A percentile compares a stretch with the other conserved stretches of the same genome.
phyloP scores from a whole-genome alignment of 1,140 invertebrate species.

The Drosophila pallidifrons region DNA sequence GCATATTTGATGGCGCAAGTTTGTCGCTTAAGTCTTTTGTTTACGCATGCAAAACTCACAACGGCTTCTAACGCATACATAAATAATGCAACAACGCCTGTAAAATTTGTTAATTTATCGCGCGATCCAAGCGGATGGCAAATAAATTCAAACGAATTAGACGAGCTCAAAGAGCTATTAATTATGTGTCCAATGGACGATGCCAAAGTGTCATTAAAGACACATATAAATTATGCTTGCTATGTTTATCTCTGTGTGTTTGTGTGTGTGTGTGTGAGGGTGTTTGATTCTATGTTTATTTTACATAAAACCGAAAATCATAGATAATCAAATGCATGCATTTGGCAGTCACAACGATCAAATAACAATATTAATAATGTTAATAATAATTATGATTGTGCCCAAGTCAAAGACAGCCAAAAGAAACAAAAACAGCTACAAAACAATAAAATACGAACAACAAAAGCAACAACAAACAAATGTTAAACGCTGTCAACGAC shows the following conservation, averaged over 20 bases:
- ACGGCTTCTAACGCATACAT: constrained; percentile 44
- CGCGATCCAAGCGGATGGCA: constrained; percentile 30
- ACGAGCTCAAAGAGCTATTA: constrained; percentile 45
- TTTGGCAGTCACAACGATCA: constrained; percentile 9
- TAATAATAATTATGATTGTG: constrained; percentile 55
- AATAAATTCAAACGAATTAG: constrained; percentile 52
- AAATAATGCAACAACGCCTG: constrained; percentile 50
- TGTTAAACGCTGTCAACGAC: constrained; percentile 68
- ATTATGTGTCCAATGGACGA: constrained; percentile 34
- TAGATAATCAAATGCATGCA: constrained; percentile 38
- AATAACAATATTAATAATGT: constrained; percentile 46
- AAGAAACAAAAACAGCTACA: constrained; percentile 17
- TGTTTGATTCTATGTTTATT: neutral
- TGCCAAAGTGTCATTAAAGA: constrained; percentile 36
- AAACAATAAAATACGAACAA: constrained; percentile 9
- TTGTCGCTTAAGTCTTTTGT: constrained; percentile 67
- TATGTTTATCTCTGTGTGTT: neutral
- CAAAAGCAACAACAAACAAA: constrained; percentile 38
- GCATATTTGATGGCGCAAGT: constrained; percentile 58
- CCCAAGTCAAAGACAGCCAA: constrained; percentile 34
- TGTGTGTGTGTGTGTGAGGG: constrained; percentile 4
- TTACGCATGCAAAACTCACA: constrained; percentile 47
- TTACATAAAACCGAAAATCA: constrained; percentile 27
- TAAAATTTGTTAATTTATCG: constrained; percentile 56
- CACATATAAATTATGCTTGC: constrained; percentile 48